A percentile compares a stretch with the other conserved stretches of the same genome.
phyloP scores from a whole-genome alignment of 2,888 invertebrate genomes.

The Drosophila lutescens region DNA sequence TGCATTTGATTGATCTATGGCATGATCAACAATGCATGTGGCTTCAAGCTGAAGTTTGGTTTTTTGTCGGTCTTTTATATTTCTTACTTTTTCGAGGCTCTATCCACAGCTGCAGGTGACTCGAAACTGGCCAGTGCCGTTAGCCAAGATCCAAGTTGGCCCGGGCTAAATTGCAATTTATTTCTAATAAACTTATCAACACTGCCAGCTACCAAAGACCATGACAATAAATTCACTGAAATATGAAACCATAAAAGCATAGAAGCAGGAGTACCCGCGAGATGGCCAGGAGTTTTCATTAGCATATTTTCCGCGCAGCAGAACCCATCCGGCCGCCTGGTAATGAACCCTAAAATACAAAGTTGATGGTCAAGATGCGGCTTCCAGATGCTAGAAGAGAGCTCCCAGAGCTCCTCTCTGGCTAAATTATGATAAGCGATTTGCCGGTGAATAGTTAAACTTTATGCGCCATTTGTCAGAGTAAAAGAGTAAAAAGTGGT shows the following conservation, averaged over 20 bases:
- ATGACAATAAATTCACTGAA: conserved; percentile 74
- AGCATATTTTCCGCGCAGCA: conserved; percentile 61
- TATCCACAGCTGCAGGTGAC: conserved; percentile 58
- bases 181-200: conserved; percentile 80
- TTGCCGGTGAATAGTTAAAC: conserved; percentile 70
- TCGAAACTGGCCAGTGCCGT: conserved; percentile 57
- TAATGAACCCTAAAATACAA: conserved; percentile 73
- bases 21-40: conserved; percentile 68
- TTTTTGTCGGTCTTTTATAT: conserved; percentile 11
- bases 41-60: conserved; percentile 31
- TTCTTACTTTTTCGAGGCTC: conserved; percentile 20
- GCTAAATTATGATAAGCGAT: conserved; percentile 65
- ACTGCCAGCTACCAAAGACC: conserved; percentile 69
- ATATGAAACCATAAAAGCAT: conserved; percentile 76
- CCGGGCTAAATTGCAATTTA: conserved; percentile 76
- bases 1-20: conserved; percentile 78
- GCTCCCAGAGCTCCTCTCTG: neutral
- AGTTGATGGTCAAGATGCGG: conserved; percentile 55
- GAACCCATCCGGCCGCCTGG: conserved; percentile 25
- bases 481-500: neutral
- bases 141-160: conserved; percentile 32
- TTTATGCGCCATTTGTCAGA: conserved; percentile 64
- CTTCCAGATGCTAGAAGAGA: conserved; percentile 5
- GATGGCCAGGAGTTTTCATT: conserved; percentile 69
- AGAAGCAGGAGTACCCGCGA: conserved; percentile 13